phyloP scores from a whole-genome alignment of 1,140 invertebrate species.

The Rhopalosiphum maidis region DNA sequence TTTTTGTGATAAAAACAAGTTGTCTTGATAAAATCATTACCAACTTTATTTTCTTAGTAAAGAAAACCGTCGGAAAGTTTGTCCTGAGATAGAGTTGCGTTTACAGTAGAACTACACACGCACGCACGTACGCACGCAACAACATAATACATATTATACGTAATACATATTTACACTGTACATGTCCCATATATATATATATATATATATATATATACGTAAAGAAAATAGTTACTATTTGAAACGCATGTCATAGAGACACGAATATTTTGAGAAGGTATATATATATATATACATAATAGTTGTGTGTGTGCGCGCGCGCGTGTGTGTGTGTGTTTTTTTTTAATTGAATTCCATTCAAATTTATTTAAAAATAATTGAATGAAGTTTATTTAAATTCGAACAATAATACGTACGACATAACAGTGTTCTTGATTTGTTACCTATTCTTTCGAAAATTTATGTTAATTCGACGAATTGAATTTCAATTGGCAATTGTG shows the following conservation, averaged over 20 bases:
- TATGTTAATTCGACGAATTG: conserved; percentile 24
- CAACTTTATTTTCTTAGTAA: neutral
- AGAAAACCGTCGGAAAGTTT: neutral
- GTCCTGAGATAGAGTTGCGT: too few relatives aligned
- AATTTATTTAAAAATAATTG: conserved; percentile 32
- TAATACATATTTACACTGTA: too few relatives aligned
- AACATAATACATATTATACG: neutral
- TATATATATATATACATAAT: too few relatives aligned
- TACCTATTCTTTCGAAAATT: conserved; percentile 42
- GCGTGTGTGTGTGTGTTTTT: neutral
- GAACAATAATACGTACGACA: neutral
- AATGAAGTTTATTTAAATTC: conserved; percentile 39
- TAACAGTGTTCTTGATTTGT: conserved; percentile 28
- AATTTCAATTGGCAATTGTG: conserved; percentile 44
- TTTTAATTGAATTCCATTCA: conserved; percentile 24
- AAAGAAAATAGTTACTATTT: neutral
- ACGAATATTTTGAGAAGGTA: neutral
- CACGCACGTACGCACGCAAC: neutral
- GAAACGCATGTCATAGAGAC: neutral
- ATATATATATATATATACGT: neutral
- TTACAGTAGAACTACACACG: too few relatives aligned
- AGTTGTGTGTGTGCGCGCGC: neutral
- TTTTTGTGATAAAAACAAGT: conserved; percentile 6
- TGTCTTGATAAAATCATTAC: neutral
- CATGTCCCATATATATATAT: neutral